Conservation (phyloP, 2,113 vertebrate species). For the Pongo pygmaeus region DNA sequence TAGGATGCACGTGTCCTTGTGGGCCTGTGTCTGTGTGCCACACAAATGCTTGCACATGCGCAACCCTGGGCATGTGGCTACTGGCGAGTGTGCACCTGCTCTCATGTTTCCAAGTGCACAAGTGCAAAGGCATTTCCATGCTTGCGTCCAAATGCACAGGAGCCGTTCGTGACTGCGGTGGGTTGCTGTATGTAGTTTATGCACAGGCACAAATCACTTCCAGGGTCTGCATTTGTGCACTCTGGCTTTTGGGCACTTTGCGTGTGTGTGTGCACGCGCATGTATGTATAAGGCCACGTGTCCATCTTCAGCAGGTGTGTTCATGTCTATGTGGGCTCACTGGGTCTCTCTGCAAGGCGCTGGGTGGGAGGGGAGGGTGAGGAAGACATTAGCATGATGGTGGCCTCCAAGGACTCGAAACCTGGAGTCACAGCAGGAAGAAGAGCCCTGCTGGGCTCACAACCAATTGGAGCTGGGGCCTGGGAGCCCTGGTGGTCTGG, state of each 20-base stretch:
- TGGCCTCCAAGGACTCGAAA: background rate
- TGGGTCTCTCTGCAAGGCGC: background rate
- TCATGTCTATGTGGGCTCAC: background rate
- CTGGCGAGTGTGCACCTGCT: too few species aligned
- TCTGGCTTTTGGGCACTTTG: background rate
- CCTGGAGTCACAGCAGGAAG: background rate
- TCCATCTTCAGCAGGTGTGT: background rate
- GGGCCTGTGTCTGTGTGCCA: too few species aligned
- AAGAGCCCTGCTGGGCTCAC: background rate
- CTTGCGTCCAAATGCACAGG: background rate
- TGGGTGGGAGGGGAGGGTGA: background rate
- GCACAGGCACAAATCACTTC: background rate
- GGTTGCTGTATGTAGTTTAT: fast-evolving
- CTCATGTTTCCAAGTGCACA: fast-evolving
- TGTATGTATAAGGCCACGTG: background rate
- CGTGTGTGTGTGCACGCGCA: fast-evolving
- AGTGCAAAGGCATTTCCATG: background rate
- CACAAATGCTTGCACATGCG: too few species aligned
- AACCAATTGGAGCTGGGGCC: background rate
- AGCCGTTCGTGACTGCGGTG: fast-evolving
- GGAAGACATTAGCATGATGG: background rate
- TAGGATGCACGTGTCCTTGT: fast-evolving
- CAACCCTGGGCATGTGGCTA: background rate
- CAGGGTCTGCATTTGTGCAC: fast-evolving
- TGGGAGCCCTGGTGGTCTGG: background rate